Evolutionary conservation across 2,797 vertebrate species (phyloP), one percentile per base, ranked within the genome.

Genomic region (Mormyrus hasselquistii): DNA sequence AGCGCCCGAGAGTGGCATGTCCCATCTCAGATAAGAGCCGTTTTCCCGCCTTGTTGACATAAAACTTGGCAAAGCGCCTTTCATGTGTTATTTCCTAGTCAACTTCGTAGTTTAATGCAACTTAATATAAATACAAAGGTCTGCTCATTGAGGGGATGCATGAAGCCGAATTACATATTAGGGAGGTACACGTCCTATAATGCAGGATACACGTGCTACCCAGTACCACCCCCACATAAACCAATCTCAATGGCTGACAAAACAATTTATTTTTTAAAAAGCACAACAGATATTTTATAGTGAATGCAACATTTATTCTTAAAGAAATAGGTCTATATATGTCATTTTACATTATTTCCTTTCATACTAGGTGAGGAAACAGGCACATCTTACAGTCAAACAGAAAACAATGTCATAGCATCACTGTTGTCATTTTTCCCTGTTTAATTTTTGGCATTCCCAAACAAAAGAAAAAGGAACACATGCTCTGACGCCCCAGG

Each of bases 291-390:
- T 47, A 59, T 55, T 90, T 90, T 87, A 49, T 91, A 88, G 87
- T 91, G 87, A 93, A 91, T 91, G 91, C 83, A 91, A 88, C 92
- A 89, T 94, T 95, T 95, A 94, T 93, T 94, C 91, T 90, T 92
- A 90, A 88, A 93, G 90, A 90, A 89, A 93, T 88, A 91, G 91
- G 88, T 92, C 65, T 84, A 92, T 87, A 92, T 65, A 90, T 88
- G 90, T 90, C 83, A 89, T 89, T 49, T 83, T 87, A 89, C 89
- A 90, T 34, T 29, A 41, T 88, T 55, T 79, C 29, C 73, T 88
- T 84, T 93, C 86, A 87, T 88, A 22, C 52, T 87, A 82, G 76
- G 29, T 82, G 38, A 88, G 87, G 85, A 83, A 88, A 89, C 88
- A 92, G 91, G 90, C 88, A 90, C 65, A 86, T 86, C 7, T 87